Base-by-base conservation (phyloP, 2,888 invertebrate species). In the Cheiracanthium punctorium region DNA sequence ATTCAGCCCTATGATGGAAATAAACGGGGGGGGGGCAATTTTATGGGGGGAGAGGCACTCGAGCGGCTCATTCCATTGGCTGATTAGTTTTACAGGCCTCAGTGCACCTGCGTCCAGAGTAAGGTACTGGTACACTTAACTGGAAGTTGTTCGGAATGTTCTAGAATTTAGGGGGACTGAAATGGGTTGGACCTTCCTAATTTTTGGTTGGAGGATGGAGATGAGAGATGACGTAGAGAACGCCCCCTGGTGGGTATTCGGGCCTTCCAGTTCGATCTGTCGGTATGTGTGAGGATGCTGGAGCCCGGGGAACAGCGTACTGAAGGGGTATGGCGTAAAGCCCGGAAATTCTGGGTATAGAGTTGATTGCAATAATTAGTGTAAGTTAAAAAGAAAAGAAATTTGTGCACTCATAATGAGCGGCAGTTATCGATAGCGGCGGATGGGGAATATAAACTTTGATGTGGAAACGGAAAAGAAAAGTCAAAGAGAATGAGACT, bases 161-260 rank as follows among this genome's bases (percentile, higher is more conserved):
- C n/a, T 29, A 28, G 75, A 28, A 48, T 65, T 43, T 70, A 52
- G 37, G 64, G 43, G 74, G 17, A n/a, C 33, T 7, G 52, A 74
- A 41, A 72, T 64, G 77, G 72, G 77, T 48, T 41, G 76, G 65
- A 71, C 84, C 84, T 64, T 69, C 84, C 79, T 74, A 85, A 85
- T 85, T 84, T 84, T 85, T 79, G 84, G 84, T 84, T 85, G 84
- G 84, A 84, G 84, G 84, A 74, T 52, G 70, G 37, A 69, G 74
- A 85, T 85, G 84, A 74, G 52, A 67, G 79, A 74, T 85, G 84
- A 70, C 84, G 79, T 41, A 28, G 65, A 52, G 79, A 48, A 77
- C 67, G 79, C 73, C 84, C 84, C 84, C 70, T 82, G 41, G 69
- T 70, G 74, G n/a, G 79, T 37, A n/a, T 69, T 20, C 32, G 7